Evolutionary conservation across 2,113 vertebrate genomes (phyloP), one percentile per base, ranked within the genome.

Genomic region (Carassius gibelio): DNA sequence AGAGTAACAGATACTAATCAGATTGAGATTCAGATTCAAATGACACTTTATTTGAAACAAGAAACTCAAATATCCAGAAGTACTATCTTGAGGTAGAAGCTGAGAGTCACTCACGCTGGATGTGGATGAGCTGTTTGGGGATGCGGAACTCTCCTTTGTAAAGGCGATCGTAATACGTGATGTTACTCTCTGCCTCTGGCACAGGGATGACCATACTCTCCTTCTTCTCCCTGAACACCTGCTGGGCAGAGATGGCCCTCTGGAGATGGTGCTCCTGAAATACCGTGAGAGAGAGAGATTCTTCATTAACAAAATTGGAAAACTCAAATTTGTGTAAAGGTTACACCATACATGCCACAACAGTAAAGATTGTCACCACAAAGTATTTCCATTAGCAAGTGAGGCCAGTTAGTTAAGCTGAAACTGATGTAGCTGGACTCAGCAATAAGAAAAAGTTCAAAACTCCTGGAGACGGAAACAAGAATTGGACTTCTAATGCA

Each of bases 201-300:
- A 98, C 97, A 3, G 97, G 97, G 93, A 98, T 98, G 86, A 98
- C 97, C 97, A 98, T 97, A 92, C 95, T 96, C 86, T 98, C 97
- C 91, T 97, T 97, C 94, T 97, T 98, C 91, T 98, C 97, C 94
- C 97, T 93, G 92, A 97, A 98, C 5, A 97, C 97, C 92, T 97
- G 96, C 92, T 98, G 97, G 87, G 96, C 97, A 79, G 96, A 98
- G 92, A 98, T 98, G 64, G 96, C 97, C 94, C 97, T 94, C 88
- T 98, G 97, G 90, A 98, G 95, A 93, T 98, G 97, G 87, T 98
- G 97, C 94, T 98, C 97, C 97, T 98, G 93, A 92, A 88, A 77
- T 8, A 55, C 10, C 21, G 9, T 1, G 11, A n/a, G 8, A 26
- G 3, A 34, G 8, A n/a, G 10, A 17, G 59, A 30, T 64, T 42